Conservation (phyloP, 2,113 vertebrate genomes). For the Actenoides hombroni region DNA sequence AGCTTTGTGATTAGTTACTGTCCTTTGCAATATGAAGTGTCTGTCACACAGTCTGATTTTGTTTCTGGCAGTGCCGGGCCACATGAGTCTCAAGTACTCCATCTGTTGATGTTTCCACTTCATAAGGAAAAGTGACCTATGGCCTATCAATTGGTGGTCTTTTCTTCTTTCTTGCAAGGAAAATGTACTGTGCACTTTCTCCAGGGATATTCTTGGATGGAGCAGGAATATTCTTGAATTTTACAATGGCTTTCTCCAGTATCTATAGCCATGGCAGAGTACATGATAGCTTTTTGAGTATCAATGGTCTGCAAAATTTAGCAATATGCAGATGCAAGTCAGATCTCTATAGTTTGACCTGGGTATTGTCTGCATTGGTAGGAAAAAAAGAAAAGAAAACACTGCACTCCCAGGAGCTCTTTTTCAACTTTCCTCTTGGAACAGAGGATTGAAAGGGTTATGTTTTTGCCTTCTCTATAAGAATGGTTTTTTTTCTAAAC, state of each 20-base stretch:
- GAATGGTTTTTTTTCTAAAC: neutral
- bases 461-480: neutral
- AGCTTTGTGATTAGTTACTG: neutral
- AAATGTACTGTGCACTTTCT: accelerated
- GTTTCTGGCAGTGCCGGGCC: neutral
- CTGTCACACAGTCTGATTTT: neutral
- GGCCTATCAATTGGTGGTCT: neutral
- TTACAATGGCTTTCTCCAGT: neutral
- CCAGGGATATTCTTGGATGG: neutral
- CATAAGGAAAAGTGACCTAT: neutral
- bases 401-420: neutral
- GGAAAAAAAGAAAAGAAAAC: neutral
- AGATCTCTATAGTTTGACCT: neutral
- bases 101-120: neutral
- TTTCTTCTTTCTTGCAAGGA: neutral
- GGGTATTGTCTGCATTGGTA: accelerated
- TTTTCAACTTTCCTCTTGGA: neutral
- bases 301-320: neutral
- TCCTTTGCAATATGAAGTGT: neutral
- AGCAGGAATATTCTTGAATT: neutral
- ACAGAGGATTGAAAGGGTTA: neutral
- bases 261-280: neutral
- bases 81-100: neutral
- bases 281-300: neutral
- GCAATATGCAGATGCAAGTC: neutral